Evolutionary conservation across 2,888 invertebrate genomes (phyloP), one percentile per base, ranked within the genome.

Genomic region (Siphonodentalium dalli): DNA sequence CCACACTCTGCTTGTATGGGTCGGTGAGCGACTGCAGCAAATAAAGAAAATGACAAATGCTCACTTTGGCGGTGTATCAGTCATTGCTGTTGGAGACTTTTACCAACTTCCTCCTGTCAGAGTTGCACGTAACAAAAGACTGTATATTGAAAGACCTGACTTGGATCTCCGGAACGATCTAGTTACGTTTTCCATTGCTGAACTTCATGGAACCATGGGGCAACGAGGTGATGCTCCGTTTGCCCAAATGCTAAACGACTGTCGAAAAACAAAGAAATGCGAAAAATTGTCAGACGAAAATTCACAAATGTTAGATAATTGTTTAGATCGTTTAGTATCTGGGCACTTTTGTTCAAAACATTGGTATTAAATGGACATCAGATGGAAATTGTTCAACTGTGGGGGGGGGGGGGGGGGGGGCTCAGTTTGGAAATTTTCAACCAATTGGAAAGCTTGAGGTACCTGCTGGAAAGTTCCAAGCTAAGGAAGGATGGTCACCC

Each of bases 31-130:
- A 41, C 58, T 79, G 23, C 52, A 66, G 53, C 73, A 79, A 68
- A 74, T 56, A 28, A 61, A 53, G 42, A 21, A 34, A 55, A 37
- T 42, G 7, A 44, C 15, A 6, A 60, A 69, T 45, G 41, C 58
- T 52, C 38, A 39, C 11, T 78, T 80, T 66, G 77, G 77, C 15
- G 72, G 74, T 18, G 39, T 75, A 4, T 75, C 74, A 9, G 60
- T 79, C 7, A 49, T 78, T 11, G 59, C 69, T 13, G 66, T 80
- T 39, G 79, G 78, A 20, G 78, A 79, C 54, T 65, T 78, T 9
- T 61, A 70, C 58, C 75, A 78, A 61, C 56, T 77, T 29, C 70
- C 72, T 20, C 75, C 76, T 13, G 73, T 78, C 15, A 58, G 61
- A 28, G 72, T 73, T 28, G 31, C 41, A 18, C 37, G 9, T 27